Conservation (phyloP, 2,888 invertebrate genomes). For the Pemphredon lugubris region DNA sequence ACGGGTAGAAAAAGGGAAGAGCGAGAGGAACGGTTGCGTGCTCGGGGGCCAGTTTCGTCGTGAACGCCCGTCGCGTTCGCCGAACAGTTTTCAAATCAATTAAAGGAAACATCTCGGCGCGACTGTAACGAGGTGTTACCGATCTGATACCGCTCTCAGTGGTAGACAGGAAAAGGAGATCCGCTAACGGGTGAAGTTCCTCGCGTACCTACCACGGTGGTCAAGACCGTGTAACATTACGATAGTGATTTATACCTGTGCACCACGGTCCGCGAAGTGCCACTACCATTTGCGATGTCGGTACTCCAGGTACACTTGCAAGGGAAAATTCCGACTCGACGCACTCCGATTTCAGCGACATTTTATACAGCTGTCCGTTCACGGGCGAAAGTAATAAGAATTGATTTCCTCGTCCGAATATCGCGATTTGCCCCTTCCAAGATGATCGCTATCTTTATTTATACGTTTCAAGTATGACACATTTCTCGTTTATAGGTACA, state of each 20-base stretch:
- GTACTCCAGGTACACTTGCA: too few species aligned
- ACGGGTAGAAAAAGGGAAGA: background rate
- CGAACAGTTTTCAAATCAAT: slow-evolving; percentile 42
- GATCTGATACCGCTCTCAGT: slow-evolving; percentile 58
- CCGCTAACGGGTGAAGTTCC: slow-evolving; percentile 25
- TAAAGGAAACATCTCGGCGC: slow-evolving; percentile 31
- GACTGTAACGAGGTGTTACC: slow-evolving; percentile 62
- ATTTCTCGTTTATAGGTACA: too few species aligned
- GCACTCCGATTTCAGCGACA: too few species aligned
- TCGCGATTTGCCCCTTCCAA: too few species aligned
- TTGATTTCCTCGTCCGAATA: too few species aligned
- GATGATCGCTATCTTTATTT: too few species aligned
- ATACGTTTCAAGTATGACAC: too few species aligned
- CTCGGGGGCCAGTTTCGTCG: background rate
- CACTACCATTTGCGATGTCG: slow-evolving; percentile 34
- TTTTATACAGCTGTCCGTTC: too few species aligned
- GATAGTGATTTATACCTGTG: slow-evolving; percentile 73
- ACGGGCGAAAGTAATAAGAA: too few species aligned
- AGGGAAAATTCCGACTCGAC: too few species aligned
- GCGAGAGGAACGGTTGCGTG: slow-evolving; percentile 12
- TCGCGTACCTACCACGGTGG: slow-evolving; percentile 35
- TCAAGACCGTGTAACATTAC: slow-evolving; percentile 49
- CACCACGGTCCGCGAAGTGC: slow-evolving; percentile 28
- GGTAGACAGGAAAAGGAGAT: slow-evolving; percentile 32
- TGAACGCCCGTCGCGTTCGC: background rate